These are phyloP conservation scores for Morinoia aosen DNA, from an alignment of 2,888 invertebrate species.

Conservation along the genomic window DNA sequence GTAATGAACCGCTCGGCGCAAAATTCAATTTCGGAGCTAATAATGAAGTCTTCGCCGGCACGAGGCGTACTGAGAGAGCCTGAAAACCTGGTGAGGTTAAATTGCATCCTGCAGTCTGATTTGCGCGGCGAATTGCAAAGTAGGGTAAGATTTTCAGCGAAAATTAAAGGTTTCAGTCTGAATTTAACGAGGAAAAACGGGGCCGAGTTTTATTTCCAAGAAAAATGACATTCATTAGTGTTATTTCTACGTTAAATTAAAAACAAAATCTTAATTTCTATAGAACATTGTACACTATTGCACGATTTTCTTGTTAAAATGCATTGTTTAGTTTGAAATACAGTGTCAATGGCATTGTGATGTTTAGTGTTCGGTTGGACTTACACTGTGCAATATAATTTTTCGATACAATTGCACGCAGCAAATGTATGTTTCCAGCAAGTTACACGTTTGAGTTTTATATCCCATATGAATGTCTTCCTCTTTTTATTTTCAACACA, in stretches of 20 bases:
- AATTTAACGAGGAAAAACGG: not conserved
- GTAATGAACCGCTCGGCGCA: not conserved
- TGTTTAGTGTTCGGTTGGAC: not conserved
- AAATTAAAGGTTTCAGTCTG: not conserved
- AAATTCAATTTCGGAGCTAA: constrained; percentile 9
- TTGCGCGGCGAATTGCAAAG: not conserved
- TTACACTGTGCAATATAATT: not conserved
- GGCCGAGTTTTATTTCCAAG: too few relatives aligned
- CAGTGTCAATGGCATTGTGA: not conserved
- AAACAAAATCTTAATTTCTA: too few relatives aligned
- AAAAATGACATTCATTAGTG: too few relatives aligned
- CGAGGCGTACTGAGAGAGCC: not conserved
- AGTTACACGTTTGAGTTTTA: too few relatives aligned
- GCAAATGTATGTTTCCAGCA: too few relatives aligned
- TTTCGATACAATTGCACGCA: not conserved
- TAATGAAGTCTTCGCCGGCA: not conserved
- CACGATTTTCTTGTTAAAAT: not conserved
- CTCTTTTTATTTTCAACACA: too few relatives aligned
- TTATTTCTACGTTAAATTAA: too few relatives aligned
- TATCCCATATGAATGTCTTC: too few relatives aligned
- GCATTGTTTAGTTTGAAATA: not conserved
- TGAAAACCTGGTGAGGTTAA: not conserved
- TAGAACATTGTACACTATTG: too few relatives aligned
- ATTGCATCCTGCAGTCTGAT: not conserved
- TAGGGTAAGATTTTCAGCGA: not conserved